Evolutionary conservation across 1,140 invertebrate species (phyloP).

Genomic region (Eufriesea mexicana): DNA sequence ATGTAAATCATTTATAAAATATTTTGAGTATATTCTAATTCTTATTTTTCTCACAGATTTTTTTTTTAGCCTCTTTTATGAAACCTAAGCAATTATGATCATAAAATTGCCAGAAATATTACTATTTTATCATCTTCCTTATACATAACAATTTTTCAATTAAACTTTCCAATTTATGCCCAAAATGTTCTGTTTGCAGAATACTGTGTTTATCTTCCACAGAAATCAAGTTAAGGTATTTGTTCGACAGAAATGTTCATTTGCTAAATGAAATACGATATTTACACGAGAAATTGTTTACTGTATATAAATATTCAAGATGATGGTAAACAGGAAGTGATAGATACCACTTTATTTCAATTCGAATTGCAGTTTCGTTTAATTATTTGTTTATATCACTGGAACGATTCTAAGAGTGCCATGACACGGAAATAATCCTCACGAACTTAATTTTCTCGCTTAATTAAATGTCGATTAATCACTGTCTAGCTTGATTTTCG

Average conservation of each 20-base stretch:
- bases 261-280: background rate
- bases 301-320: too few relatives aligned
- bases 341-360: background rate
- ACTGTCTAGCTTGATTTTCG: background rate
- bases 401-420: background rate
- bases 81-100: too few relatives aligned
- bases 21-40: too few relatives aligned
- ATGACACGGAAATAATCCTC: background rate
- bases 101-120: too few relatives aligned
- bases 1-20: too few relatives aligned
- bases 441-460: background rate
- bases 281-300: background rate
- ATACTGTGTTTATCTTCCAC: background rate
- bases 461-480: conserved; percentile 11
- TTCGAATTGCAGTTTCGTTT: background rate
- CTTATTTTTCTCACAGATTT: too few relatives aligned
- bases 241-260: background rate
- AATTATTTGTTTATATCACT: background rate
- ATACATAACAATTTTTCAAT: too few relatives aligned
- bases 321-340: too few relatives aligned
- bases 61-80: too few relatives aligned
- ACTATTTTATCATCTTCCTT: too few relatives aligned
- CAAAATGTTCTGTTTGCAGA: background rate
- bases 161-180: background rate
- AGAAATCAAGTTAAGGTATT: background rate